Evolutionary conservation across 2,113 vertebrate genomes (phyloP).

Genomic region (Mobula birostris): DNA sequence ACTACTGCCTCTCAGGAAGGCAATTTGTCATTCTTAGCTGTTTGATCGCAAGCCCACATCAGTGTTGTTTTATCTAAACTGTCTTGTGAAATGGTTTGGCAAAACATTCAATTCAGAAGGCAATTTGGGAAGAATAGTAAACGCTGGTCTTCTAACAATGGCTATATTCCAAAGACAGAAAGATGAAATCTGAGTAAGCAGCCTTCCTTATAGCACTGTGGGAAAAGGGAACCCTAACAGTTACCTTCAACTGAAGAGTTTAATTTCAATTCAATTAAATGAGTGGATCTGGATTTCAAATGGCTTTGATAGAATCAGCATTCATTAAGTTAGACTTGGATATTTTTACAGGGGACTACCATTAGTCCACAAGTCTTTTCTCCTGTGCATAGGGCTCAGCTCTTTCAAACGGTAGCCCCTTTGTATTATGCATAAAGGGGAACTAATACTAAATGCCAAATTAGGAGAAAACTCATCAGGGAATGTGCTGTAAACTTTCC

Average conservation of each 20-base stretch:
- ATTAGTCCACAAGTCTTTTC: not conserved
- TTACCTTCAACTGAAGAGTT: not conserved
- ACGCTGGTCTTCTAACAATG: too few species aligned
- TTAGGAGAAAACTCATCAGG: not conserved
- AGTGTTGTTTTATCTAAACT: too few species aligned
- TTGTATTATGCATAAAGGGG: not conserved
- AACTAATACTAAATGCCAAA: not conserved
- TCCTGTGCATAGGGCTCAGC: not conserved
- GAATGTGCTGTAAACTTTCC: not conserved
- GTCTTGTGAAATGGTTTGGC: too few species aligned
- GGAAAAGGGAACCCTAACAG: not conserved
- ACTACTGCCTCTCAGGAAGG: too few species aligned
- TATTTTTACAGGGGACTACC: not conserved
- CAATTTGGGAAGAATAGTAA: too few species aligned
- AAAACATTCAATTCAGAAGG: too few species aligned
- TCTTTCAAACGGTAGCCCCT: not conserved
- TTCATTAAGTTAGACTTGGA: not conserved
- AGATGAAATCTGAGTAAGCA: not conserved
- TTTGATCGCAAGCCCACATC: too few species aligned
- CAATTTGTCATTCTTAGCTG: too few species aligned
- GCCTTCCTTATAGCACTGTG: not conserved
- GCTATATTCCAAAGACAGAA: too few species aligned
- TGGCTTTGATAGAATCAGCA: not conserved
- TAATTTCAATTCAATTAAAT: not conserved
- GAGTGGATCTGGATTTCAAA: not conserved